phyloP scores from a whole-genome alignment of 2,113 vertebrate genomes.

The Alethe diademata region DNA sequence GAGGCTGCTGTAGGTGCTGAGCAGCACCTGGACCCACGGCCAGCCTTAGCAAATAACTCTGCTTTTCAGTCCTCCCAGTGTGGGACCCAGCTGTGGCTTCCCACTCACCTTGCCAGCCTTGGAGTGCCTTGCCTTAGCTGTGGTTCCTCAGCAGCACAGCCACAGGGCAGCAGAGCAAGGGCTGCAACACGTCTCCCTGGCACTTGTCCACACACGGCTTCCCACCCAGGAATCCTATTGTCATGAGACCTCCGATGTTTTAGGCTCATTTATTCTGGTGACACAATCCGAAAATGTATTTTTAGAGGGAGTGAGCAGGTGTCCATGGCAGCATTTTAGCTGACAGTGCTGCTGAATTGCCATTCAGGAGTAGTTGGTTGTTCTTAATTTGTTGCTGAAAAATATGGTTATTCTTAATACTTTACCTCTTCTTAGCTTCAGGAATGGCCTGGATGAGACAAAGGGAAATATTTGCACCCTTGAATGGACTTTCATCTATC shows the following conservation, averaged over 20 bases:
- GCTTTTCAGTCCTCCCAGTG: not conserved
- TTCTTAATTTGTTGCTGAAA: not conserved
- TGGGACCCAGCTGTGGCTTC: not conserved
- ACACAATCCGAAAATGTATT: constrained; percentile 15
- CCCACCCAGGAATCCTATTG: not conserved
- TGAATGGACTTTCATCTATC: not conserved
- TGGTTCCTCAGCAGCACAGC: not conserved
- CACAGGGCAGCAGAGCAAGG: not conserved
- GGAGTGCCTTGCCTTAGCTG: not conserved
- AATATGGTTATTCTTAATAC: not conserved
- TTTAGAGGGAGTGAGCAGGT: constrained; percentile 42
- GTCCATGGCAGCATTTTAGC: constrained; percentile 12
- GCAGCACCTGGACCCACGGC: fast-evolving
- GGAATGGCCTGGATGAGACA: not conserved
- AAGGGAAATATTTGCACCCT: not conserved
- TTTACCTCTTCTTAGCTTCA: not conserved
- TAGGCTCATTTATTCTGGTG: constrained; percentile 14
- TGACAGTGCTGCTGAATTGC: not conserved
- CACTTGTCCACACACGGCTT: not conserved
- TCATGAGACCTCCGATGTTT: not conserved
- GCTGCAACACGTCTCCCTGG: fast-evolving
- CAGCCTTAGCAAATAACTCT: not conserved
- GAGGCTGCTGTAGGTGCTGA: not conserved
- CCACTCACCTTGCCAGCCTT: not conserved
- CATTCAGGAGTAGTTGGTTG: not conserved